These are phyloP conservation scores for Echinometra lucunter DNA, from an alignment of 53 echinoderm and acorn worm species.

Conservation along the genomic window DNA sequence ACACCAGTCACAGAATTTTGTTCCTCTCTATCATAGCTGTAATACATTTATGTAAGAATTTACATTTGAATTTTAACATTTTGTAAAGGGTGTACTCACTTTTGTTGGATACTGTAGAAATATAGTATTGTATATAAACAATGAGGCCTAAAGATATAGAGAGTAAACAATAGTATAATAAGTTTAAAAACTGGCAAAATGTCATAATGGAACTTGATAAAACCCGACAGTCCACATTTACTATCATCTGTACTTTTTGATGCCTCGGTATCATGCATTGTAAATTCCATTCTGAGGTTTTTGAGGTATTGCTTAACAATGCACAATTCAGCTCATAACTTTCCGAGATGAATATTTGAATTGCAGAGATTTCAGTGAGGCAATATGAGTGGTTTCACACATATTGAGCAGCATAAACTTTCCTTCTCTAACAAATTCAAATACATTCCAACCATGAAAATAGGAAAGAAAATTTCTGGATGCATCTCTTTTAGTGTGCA, in stretches of 20 bases:
- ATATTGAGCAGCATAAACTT: neutral
- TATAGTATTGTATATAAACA: no score
- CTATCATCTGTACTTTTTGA: neutral
- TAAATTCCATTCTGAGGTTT: slow-evolving; percentile 16
- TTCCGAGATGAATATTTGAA: neutral
- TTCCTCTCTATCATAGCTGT: no score
- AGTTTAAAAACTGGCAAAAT: neutral
- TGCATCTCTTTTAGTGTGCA: neutral
- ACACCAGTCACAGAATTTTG: no score
- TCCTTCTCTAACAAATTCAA: neutral
- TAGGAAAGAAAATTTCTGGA: neutral
- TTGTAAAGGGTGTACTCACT: no score
- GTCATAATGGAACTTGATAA: neutral
- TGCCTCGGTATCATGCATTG: neutral
- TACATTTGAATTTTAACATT: no score
- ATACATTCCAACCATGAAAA: neutral
- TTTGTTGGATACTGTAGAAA: no score
- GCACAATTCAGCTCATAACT: slow-evolving; percentile 1
- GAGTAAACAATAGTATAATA: no score
- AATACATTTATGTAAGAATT: no score
- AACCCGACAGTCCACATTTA: neutral
- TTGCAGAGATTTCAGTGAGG: neutral
- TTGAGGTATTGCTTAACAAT: slow-evolving; percentile 5
- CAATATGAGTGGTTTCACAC: neutral
- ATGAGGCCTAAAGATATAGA: no score